Conservation (phyloP, 64 coral and sea anemone genomes). For the Pocillopora damicornis region DNA sequence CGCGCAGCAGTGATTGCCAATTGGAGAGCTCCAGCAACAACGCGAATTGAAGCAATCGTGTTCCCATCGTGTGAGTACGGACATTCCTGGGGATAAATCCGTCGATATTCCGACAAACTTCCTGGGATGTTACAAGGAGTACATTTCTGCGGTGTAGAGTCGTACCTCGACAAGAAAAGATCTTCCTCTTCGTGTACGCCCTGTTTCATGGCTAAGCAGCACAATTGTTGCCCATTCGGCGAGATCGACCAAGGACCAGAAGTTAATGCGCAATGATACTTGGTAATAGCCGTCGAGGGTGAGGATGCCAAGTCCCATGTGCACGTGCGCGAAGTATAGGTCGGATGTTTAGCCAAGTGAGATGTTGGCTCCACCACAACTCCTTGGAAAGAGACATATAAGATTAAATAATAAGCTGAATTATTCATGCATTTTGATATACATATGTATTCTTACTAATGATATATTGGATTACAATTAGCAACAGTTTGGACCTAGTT, state of each 20-base stretch:
- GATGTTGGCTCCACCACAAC: not conserved
- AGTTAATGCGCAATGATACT: conserved; percentile 37
- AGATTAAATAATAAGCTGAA: not conserved
- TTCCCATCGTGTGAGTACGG: conserved; percentile 44
- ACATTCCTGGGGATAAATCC: conserved; percentile 44
- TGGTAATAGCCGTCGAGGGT: conserved; percentile 34
- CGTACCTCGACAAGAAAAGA: conserved; percentile 22
- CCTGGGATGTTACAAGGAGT: conserved; percentile 30
- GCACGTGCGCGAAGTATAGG: conserved; percentile 12
- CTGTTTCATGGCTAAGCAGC: conserved; percentile 37
- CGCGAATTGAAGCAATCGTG: conserved; percentile 26
- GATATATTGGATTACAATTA: too few species aligned
- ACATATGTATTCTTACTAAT: too few species aligned
- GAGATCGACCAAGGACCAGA: conserved; percentile 59
- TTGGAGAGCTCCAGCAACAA: conserved; percentile 5
- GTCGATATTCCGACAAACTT: conserved; percentile 21
- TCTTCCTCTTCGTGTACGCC: conserved; percentile 45
- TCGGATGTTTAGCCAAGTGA: conserved; percentile 14
- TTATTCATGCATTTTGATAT: too few species aligned
- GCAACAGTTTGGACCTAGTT: too few species aligned
- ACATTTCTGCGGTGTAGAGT: conserved; percentile 10
- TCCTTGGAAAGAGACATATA: not conserved
- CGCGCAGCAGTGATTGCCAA: conserved; percentile 3
- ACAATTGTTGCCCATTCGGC: conserved; percentile 26
- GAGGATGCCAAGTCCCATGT: conserved; percentile 41